Percentiles rank a stretch among this genome's conserved stretches.
Conservation (phyloP, 2,888 invertebrate genomes). For the Chymomyza procnemis region DNA sequence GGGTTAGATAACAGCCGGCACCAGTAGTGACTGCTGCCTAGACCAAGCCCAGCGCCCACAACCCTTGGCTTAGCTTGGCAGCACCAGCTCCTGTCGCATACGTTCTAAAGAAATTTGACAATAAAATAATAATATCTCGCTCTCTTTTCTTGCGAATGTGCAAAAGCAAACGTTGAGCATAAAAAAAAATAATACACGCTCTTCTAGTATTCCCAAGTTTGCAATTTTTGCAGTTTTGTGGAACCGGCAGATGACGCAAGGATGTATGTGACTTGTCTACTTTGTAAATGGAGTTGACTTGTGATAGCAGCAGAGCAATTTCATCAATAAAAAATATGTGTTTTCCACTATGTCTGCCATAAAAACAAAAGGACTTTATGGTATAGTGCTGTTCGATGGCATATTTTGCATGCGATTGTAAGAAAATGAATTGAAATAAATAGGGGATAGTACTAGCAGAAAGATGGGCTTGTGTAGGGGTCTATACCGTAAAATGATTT, state of each 20-base stretch:
- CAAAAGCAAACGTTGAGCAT: slow-evolving; percentile 1
- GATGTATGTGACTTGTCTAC: slow-evolving; percentile 48
- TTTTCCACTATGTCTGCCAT: neutral
- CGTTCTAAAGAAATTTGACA: slow-evolving; percentile 60
- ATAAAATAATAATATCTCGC: slow-evolving; percentile 39
- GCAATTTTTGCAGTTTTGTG: slow-evolving; percentile 48
- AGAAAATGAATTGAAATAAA: slow-evolving; percentile 1
- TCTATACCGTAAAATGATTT: too few species aligned
- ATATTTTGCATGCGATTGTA: slow-evolving; percentile 8
- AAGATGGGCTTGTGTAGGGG: too few species aligned
- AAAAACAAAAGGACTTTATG: neutral
- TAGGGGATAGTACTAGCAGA: too few species aligned
- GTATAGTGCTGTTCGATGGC: too few species aligned
- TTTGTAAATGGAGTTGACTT: slow-evolving; percentile 57
- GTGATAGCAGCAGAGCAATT: slow-evolving; percentile 48
- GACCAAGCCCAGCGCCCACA: neutral
- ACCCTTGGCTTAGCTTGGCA: too few species aligned
- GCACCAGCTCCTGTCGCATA: slow-evolving; percentile 33
- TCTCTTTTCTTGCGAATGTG: neutral
- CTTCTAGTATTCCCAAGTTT: slow-evolving; percentile 58
- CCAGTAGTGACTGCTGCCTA: neutral
- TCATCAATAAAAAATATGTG: slow-evolving; percentile 68
- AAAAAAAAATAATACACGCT: slow-evolving; percentile 5
- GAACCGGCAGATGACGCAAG: neutral
- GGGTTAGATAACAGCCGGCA: slow-evolving; percentile 39